These are phyloP conservation scores for Gambusia holbrooki DNA, from an alignment of 2,113 vertebrate genomes.

Conservation along the genomic window DNA sequence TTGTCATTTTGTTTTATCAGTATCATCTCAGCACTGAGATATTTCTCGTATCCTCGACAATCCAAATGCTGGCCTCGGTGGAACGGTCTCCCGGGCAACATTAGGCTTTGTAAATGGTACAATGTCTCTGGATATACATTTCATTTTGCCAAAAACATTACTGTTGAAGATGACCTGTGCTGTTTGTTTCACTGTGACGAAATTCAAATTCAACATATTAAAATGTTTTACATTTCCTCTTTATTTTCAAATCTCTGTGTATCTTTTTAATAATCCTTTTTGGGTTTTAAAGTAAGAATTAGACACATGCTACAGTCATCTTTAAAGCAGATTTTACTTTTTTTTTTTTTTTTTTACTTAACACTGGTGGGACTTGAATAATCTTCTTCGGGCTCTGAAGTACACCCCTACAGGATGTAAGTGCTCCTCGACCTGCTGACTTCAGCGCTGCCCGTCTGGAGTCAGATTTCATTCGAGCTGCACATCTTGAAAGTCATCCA, in stretches of 20 bases:
- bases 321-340: neutral
- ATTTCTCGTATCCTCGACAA: conserved; percentile 54
- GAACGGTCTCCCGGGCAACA: conserved; percentile 28
- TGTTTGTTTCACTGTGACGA: conserved; percentile 72
- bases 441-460: conserved; percentile 28
- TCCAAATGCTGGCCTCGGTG: conserved; percentile 53
- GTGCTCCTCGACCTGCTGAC: conserved; percentile 53
- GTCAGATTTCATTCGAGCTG: conserved; percentile 66
- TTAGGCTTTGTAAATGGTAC: conserved; percentile 51
- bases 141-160: conserved; percentile 69
- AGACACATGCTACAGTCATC: neutral
- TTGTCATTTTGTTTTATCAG: conserved; percentile 32
- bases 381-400: conserved; percentile 49
- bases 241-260: neutral
- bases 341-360: neutral
- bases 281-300: neutral
- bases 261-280: neutral
- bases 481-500: conserved; percentile 52
- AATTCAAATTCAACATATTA: conserved; percentile 60
- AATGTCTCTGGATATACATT: conserved; percentile 55
- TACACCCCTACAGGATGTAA: conserved; percentile 24
- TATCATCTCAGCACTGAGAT: conserved; percentile 48
- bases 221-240: conserved; percentile 69
- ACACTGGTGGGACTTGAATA: conserved; percentile 30
- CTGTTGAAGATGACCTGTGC: conserved; percentile 47